Base-by-base conservation (phyloP, 2,113 vertebrate species). In the Xiphophorus couchianus region DNA sequence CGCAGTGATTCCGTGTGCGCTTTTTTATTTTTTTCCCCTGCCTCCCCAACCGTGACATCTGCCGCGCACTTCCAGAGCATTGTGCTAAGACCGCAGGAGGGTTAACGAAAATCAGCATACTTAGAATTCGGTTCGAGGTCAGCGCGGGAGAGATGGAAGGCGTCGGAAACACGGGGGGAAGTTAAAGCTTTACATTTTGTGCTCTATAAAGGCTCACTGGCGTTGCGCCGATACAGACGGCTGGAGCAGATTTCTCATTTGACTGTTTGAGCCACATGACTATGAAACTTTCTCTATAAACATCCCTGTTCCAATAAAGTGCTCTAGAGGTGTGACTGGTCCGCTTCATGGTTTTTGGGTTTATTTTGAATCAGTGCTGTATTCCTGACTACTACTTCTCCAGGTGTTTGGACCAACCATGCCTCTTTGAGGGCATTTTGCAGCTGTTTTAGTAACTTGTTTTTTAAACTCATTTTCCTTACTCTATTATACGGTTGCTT, bases 231-330 rank as follows among this genome's bases (percentile, higher is more conserved):
- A 91, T 81, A 75, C 92, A 86, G 86, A 74, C 42, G 83, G 88
- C 83, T 88, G 77, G 81, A 89, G 89, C 84, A 72, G 66, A 84
- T 89, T 82, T 84, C 86, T 88, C 66, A 81, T 93, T 85, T 70
- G 88, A 88, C 88, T 88, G 90, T 90, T 89, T 86, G 82, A 88
- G 88, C 88, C 88, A 92, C 92, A 88, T 90, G 92, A 89, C 77
- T 44, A 84, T 85, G 67, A 88, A 85, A 89, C 68, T 84, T 90
- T 86, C 75, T 93, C 88, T 93, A 91, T 92, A 92, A 93, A 93
- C 92, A 91, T 94, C 94, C 92, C 92, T 93, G 93, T 93, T 94
- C 91, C 91, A 94, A 94, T 94, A 94, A 95, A 94, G 87, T 86
- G 88, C 93, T 92, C 92, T 93, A 92, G 93, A 94, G 90, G 92